Base-by-base conservation (phyloP, 2,113 vertebrate genomes). In the Coptodon rendalli region DNA sequence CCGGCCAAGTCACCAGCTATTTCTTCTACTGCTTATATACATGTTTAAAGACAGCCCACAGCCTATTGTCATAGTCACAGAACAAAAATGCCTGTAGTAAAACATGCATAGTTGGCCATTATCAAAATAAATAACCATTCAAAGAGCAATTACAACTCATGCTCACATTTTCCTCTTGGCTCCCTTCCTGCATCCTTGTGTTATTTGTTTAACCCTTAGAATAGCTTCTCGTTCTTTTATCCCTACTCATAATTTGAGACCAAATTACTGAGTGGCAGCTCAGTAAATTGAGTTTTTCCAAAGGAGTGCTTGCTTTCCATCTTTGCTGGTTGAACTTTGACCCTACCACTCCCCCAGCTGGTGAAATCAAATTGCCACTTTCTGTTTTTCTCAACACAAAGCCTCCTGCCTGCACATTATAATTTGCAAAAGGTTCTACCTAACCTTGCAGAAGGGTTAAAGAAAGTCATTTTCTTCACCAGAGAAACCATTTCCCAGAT, bases 231-330 rank as follows among this genome's bases (percentile, higher is more conserved):
- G 1, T 9, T 68, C n/a, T 73, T 24, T 27, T 38, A 24, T 83
- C 76, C 27, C 29, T 19, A 14, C 2, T 12, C 6, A 48, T 88
- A 36, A 87, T 86, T 78, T 82, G 40, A 43, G 71, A 89, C 80
- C 50, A 50, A 4, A 76, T 61, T 45, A 56, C 85, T 48, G 14
- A 6, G 36, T 89, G 85, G 45, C 57, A 86, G 86, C 87, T 71
- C 10, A 68, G 53, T 88, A 93, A 93, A 92, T 93, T 91, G 83
- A 89, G 79, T 85, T 90, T 87, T 87, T 88, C 86, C 84, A 78
- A 52, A 52, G 27, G 10, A 78, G 45, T 13, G 57, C 82, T 87
- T 90, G 82, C 87, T 92, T 85, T 90, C 90, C 71, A 61, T 86
- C 84, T 50, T 14, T 71, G 73, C 43, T 14, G 57, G 24, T 92